Evolutionary conservation across 1,140 invertebrate genomes (phyloP).

Genomic region (Leptopilina boulardi): DNA sequence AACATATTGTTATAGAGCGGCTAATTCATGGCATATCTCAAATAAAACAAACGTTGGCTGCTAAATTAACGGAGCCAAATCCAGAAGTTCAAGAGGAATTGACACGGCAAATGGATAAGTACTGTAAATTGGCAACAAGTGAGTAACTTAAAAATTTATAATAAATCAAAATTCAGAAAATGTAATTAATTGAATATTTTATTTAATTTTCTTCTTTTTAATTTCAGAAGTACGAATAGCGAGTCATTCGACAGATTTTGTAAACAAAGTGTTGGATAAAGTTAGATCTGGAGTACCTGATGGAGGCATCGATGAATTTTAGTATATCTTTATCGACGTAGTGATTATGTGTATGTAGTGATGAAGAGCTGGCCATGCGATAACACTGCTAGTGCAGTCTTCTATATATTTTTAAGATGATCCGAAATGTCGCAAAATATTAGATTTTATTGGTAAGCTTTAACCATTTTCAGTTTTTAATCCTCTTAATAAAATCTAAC

Average conservation of each 20-base stretch:
- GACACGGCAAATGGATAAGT: constrained; percentile 81
- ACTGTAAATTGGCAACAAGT: constrained; percentile 81
- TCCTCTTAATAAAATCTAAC: neutral
- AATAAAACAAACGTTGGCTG: constrained; percentile 80
- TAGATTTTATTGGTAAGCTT: neutral
- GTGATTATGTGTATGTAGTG: too few relatives aligned
- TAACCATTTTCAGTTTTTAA: neutral
- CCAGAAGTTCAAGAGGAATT: constrained; percentile 80
- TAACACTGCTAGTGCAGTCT: constrained; percentile 3
- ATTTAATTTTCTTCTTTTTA: constrained; percentile 19
- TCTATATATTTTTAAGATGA: constrained; percentile 22
- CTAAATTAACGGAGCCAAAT: constrained; percentile 78
- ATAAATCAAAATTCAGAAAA: neutral
- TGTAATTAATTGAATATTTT: neutral
- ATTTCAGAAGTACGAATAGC: constrained; percentile 85
- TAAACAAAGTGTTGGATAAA: constrained; percentile 89
- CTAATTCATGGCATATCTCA: constrained; percentile 82
- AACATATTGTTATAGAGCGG: constrained; percentile 77
- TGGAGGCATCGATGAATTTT: constrained; percentile 82
- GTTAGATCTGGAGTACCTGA: constrained; percentile 81
- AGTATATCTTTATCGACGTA: constrained; percentile 54
- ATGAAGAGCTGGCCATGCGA: constrained; percentile 35
- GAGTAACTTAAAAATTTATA: constrained; percentile 42
- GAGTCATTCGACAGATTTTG: constrained; percentile 89
- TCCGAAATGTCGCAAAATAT: neutral